phyloP scores from a whole-genome alignment of 2,113 vertebrate genomes.

The Carassius carassius region DNA sequence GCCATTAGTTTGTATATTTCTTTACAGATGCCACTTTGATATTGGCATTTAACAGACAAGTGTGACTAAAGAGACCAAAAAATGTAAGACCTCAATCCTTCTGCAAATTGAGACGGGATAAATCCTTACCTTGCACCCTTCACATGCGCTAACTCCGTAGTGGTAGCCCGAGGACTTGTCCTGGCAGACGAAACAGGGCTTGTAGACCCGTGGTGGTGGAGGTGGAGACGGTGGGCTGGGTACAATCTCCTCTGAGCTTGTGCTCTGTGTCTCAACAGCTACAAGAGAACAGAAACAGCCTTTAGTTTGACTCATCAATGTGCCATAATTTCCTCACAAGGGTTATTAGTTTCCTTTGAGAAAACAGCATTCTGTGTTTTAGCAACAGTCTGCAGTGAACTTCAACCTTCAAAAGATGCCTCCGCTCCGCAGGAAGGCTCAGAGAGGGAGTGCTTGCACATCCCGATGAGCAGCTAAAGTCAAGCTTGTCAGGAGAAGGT shows the following conservation, averaged over 20 bases:
- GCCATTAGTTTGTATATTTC: not conserved
- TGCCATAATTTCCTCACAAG: not conserved
- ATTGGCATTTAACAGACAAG: not conserved
- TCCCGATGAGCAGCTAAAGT: conserved; percentile 14
- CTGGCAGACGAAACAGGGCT: conserved; percentile 98
- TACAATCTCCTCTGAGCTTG: conserved; percentile 92
- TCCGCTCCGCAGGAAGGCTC: not conserved
- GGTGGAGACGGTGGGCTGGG: conserved; percentile 86
- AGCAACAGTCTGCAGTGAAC: not conserved
- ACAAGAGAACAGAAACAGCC: conserved; percentile 28
- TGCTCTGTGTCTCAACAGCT: conserved; percentile 94
- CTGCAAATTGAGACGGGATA: not conserved
- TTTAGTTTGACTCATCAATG: not conserved
- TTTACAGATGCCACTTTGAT: not conserved
- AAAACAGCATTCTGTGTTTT: not conserved
- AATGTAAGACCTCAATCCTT: not conserved
- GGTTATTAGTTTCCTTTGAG: not conserved
- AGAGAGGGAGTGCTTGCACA: not conserved
- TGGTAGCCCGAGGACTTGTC: conserved; percentile 98
- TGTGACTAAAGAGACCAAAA: not conserved
- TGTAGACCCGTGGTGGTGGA: conserved; percentile 92
- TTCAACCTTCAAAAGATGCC: not conserved
- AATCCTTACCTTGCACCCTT: conserved; percentile 92
- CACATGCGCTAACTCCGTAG: conserved; percentile 97
- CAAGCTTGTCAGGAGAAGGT: conserved; percentile 2